Conservation (phyloP, 1,140 invertebrate genomes). For the Ylistrum balloti region DNA sequence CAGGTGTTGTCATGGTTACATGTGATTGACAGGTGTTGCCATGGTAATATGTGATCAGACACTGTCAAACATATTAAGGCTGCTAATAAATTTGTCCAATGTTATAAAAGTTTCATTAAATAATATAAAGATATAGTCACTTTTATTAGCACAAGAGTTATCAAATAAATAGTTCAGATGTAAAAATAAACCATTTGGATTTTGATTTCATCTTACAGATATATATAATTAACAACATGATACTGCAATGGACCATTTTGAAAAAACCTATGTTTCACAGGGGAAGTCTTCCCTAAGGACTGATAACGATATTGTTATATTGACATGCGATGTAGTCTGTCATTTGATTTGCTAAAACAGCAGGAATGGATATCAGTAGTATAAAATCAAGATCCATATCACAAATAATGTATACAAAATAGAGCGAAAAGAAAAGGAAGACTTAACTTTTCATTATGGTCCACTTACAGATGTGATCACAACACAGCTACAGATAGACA, state of each 20-base stretch:
- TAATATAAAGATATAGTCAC: background rate
- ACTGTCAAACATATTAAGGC: background rate
- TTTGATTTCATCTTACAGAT: background rate
- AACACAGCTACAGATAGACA: background rate
- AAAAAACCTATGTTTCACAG: background rate
- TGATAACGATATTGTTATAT: background rate
- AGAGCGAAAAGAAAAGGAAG: slow-evolving; percentile 15
- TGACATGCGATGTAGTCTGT: background rate
- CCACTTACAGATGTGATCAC: background rate
- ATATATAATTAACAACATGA: background rate
- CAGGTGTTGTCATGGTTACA: too few species aligned
- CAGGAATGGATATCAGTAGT: background rate
- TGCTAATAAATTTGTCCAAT: background rate
- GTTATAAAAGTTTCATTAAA: background rate
- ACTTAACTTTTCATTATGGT: background rate
- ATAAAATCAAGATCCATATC: background rate
- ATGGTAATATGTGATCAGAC: background rate
- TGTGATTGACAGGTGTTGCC: too few species aligned
- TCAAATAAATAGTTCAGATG: background rate
- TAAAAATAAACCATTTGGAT: background rate
- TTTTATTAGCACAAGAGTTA: background rate
- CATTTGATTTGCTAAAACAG: background rate
- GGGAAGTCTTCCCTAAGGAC: background rate
- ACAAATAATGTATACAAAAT: background rate
- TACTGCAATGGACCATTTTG: slow-evolving; percentile 26